A percentile compares a stretch with the other conserved stretches of the same genome.
Conservation (phyloP, 2,113 vertebrate genomes). For the Amia ocellicauda region DNA sequence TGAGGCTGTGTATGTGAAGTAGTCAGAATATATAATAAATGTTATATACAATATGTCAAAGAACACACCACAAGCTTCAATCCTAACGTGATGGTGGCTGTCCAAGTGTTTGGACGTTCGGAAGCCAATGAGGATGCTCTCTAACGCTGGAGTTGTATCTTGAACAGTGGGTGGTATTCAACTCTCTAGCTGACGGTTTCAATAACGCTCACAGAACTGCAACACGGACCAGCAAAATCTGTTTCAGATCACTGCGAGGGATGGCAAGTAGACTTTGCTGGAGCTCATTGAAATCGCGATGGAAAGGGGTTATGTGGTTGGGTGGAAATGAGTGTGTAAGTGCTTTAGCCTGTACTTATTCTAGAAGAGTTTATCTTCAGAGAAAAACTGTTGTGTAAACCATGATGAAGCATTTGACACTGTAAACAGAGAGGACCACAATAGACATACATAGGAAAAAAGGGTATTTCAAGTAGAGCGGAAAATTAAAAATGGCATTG, state of each 20-base stretch:
- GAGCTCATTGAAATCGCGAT: constrained; percentile 24
- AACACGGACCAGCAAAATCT: constrained; percentile 48
- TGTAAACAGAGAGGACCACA: constrained; percentile 35
- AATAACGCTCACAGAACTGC: constrained; percentile 42
- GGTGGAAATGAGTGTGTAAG: constrained; percentile 36
- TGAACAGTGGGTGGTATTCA: constrained; percentile 14
- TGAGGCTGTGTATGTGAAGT: constrained; percentile 54
- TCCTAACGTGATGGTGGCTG: constrained; percentile 27
- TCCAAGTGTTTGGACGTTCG: too few species aligned
- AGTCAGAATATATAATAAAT: constrained; percentile 59
- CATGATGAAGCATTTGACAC: constrained; percentile 36
- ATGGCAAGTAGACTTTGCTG: neutral
- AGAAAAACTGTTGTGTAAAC: constrained; percentile 42
- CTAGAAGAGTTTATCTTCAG: constrained; percentile 55
- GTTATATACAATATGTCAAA: constrained; percentile 30
- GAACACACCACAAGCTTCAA: constrained; percentile 46
- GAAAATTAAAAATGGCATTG: too few species aligned
- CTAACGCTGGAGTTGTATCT: constrained; percentile 18
- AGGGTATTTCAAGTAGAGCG: neutral
- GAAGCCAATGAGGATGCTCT: constrained; percentile 28
- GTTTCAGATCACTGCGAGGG: constrained; percentile 53
- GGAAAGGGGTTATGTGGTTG: constrained; percentile 24
- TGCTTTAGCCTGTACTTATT: constrained; percentile 14
- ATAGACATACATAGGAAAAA: constrained; percentile 24
- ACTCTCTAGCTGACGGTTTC: constrained; percentile 39